Evolutionary conservation across 2,113 vertebrate species (phyloP).

Genomic region (Potamarius usumacintae): DNA sequence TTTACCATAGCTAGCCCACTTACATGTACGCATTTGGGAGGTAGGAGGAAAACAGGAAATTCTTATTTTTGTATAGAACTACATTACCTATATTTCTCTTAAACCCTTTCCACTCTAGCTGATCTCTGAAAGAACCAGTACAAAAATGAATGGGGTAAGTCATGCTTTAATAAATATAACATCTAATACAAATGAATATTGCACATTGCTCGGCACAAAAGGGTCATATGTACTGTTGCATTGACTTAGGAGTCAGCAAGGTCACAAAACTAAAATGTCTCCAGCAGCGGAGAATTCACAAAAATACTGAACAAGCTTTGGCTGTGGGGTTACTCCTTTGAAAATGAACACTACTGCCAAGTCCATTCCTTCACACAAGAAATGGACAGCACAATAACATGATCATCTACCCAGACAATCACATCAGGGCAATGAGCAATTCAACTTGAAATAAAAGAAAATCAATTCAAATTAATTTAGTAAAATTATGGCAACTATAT

Average conservation of each 20-base stretch:
- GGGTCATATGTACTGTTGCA: conserved; percentile 64
- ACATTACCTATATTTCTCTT: background rate
- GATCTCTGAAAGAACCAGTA: background rate
- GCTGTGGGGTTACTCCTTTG: conserved; percentile 63
- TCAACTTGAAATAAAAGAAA: conserved; percentile 53
- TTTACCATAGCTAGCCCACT: background rate
- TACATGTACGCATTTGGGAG: background rate
- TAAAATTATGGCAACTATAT: conserved; percentile 58
- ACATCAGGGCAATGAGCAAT: conserved; percentile 51
- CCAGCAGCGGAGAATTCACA: conserved; percentile 57
- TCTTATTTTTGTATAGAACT: background rate
- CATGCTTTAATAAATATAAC: conserved; percentile 78
- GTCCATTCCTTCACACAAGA: conserved; percentile 47
- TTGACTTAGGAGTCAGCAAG: conserved; percentile 56
- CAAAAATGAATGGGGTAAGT: conserved; percentile 48
- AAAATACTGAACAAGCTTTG: conserved; percentile 72
- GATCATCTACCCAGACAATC: conserved; percentile 74
- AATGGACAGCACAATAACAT: conserved; percentile 57
- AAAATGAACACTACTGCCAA: conserved; percentile 51
- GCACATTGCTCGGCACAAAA: conserved; percentile 76
- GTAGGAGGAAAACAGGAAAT: background rate
- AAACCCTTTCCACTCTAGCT: background rate
- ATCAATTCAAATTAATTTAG: conserved; percentile 56
- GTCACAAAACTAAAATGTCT: conserved; percentile 67
- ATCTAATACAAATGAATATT: conserved; percentile 73